Evolutionary conservation across 92 coral and sea anemone genomes (phyloP).

Genomic region (Heteractis magnifica): DNA sequence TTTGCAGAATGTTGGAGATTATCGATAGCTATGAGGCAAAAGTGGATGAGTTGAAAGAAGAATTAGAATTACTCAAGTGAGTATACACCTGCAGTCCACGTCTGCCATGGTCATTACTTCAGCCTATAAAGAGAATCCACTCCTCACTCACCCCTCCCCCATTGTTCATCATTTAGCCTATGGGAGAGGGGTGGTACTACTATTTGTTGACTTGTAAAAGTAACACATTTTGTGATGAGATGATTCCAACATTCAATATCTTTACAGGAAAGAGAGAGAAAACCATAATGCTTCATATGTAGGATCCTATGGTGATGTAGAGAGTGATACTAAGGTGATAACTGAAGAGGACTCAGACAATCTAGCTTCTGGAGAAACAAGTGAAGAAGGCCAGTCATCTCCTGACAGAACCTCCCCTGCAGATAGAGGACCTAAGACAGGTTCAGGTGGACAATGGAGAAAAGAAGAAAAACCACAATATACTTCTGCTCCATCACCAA

Average conservation of each 20-base stretch:
- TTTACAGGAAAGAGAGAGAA: conserved; percentile 43
- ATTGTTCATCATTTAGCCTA: neutral
- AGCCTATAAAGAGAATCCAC: neutral
- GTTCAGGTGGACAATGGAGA: conserved; percentile 54
- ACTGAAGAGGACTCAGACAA: conserved; percentile 32
- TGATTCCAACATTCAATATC: too few species aligned
- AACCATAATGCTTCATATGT: conserved; percentile 56
- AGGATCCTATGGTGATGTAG: conserved; percentile 57
- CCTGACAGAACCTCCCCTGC: conserved; percentile 29
- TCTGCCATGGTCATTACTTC: neutral
- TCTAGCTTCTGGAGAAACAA: conserved; percentile 24
- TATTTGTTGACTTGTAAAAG: neutral
- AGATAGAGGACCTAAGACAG: conserved; percentile 35
- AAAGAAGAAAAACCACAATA: conserved; percentile 27
- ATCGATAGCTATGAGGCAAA: conserved; percentile 69
- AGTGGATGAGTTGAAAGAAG: conserved; percentile 51
- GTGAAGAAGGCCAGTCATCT: conserved; percentile 32
- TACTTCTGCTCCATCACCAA: conserved; percentile 22
- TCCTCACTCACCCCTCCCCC: neutral
- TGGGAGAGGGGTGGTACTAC: neutral
- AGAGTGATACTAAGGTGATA: conserved; percentile 35
- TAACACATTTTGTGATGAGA: too few species aligned
- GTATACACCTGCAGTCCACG: neutral
- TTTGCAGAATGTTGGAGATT: conserved; percentile 55
- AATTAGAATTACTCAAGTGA: conserved; percentile 53